Base-by-base conservation (phyloP, 2,888 invertebrate species). In the Caprella mutica region DNA sequence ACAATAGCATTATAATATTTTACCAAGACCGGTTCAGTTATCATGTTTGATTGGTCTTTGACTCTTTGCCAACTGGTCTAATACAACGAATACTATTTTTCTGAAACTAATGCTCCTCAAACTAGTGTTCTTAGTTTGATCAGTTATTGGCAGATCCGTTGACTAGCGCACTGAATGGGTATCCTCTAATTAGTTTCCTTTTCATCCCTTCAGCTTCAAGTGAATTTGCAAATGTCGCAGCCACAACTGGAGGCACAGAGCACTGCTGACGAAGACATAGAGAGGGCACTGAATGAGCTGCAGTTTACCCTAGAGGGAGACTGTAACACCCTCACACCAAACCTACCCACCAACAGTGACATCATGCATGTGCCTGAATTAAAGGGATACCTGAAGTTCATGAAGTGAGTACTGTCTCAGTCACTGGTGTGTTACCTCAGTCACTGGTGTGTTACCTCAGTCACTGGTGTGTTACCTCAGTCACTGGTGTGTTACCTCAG, bases 311-410 rank as follows among this genome's bases (percentile, higher is more conserved):
- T 96, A 55, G 93, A 94, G 72, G 94, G 94, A 0, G 78, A 80
- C 24, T 48, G 39, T 62, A 75, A 82, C 50, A 55, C 60, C 24
- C 77, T 75, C 66, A 75, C 75, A 27, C 64, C 60, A 64, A 75
- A 82, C 50, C 54, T 59, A 23, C 77, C 75, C 66, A 75, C 75
- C 27, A 59, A 55, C 65, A 77, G 79, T 52, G 93, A 94, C 72
- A 91, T 97, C 71, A 94, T 91, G 0, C 86, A 88, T 70, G 87
- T 96, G 69, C 97, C 97, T 0, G 96, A 96, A 72, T 78, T 98
- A 5, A 84, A 86, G 44, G 94, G 92, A 66, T 89, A 91, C 71
- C 77, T 98, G 66, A 82, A 88, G 70, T 96, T 92, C 74, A 81
- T 94, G 69, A 96, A 90, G 83, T 85, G 70, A 77, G 78, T 70